Conservation (phyloP, 2,113 vertebrate genomes). For the Noctilio leporinus region DNA sequence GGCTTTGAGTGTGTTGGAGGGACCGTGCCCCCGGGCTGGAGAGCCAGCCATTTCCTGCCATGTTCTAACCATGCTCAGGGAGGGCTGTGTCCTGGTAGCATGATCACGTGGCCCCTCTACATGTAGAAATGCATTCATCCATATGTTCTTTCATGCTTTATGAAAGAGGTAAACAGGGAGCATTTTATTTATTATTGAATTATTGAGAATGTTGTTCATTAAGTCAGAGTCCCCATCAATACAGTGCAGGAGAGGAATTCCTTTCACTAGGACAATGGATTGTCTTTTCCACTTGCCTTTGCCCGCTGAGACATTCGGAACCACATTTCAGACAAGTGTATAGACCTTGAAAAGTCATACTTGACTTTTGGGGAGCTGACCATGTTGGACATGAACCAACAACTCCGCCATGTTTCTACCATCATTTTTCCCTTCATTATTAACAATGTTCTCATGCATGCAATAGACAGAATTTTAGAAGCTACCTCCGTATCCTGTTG, state of each 20-base stretch:
- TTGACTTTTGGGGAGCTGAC: neutral
- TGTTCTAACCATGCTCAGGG: neutral
- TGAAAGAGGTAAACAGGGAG: neutral
- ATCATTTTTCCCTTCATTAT: neutral
- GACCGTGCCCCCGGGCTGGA: accelerated
- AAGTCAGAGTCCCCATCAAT: neutral
- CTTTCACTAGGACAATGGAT: neutral
- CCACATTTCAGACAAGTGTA: neutral
- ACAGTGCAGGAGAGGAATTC: neutral
- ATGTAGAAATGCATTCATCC: accelerated
- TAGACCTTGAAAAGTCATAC: neutral
- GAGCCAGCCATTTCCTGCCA: accelerated
- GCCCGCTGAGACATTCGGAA: neutral
- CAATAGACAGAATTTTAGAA: neutral
- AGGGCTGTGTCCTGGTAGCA: too few relatives aligned
- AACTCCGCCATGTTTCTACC: neutral
- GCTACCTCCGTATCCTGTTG: too few relatives aligned
- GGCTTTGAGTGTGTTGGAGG: neutral
- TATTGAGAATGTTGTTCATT: neutral
- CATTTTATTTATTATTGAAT: neutral
- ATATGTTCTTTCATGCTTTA: neutral
- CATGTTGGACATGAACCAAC: neutral
- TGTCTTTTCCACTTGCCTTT: neutral
- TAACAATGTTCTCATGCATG: neutral
- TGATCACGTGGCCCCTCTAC: accelerated